phyloP scores from a whole-genome alignment of 2,113 vertebrate species.

The Actenoides hombroni region DNA sequence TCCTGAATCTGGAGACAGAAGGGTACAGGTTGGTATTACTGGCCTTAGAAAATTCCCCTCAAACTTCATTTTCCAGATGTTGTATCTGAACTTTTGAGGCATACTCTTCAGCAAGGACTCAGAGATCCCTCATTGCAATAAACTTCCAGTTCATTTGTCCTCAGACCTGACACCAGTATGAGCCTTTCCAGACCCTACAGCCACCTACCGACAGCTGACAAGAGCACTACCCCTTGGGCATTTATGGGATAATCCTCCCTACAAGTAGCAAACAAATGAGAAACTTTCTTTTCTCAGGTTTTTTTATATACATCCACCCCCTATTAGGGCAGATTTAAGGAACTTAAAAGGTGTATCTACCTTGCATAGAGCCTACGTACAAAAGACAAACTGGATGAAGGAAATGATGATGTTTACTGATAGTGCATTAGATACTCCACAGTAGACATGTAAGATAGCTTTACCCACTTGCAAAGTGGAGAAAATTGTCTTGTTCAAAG shows the following conservation, averaged over 20 bases:
- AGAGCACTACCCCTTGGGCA: not conserved
- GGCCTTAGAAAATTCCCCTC: not conserved
- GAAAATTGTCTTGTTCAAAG: not conserved
- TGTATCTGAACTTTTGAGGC: not conserved
- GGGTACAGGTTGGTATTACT: not conserved
- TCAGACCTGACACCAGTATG: not conserved
- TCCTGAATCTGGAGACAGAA: not conserved
- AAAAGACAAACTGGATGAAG: not conserved
- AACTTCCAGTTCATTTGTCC: not conserved
- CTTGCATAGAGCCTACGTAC: rapidly evolving
- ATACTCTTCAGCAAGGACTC: not conserved
- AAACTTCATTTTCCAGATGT: not conserved
- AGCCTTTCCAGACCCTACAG: not conserved
- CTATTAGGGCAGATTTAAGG: not conserved
- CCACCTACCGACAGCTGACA: rapidly evolving
- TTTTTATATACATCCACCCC: not conserved
- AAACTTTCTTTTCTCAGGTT: not conserved
- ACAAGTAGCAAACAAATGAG: not conserved
- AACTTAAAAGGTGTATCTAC: not conserved
- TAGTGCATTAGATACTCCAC: not conserved
- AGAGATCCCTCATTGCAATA: not conserved
- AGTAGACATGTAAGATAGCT: rapidly evolving
- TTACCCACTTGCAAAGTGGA: not conserved
- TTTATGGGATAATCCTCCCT: not conserved
- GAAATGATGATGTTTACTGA: not conserved